Evolutionary conservation across 2,797 vertebrate genomes (phyloP).

Genomic region (Phrynocephalus guinanensis): DNA sequence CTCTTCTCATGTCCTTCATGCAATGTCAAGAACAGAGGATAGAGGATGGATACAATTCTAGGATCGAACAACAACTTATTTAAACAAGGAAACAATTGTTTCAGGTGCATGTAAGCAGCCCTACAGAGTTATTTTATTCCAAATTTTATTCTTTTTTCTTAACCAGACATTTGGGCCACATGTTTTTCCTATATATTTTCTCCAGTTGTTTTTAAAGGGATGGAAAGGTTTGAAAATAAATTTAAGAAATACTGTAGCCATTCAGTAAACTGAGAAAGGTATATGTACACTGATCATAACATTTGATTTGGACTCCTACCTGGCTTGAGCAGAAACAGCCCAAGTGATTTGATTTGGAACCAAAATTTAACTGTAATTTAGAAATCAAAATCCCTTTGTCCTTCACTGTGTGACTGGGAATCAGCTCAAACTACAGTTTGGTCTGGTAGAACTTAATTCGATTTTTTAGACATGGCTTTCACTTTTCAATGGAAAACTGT

Average conservation of each 20-base stretch:
- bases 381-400: background rate
- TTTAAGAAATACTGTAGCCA: background rate
- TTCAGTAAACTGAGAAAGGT: background rate
- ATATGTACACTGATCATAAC: background rate
- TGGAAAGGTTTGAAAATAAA: constrained; percentile 37
- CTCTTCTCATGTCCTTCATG: background rate
- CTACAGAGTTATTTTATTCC: constrained; percentile 18
- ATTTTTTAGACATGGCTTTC: background rate
- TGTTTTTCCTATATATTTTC: background rate
- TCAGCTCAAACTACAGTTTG: background rate
- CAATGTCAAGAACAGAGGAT: background rate
- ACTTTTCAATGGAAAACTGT: background rate
- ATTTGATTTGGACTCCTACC: background rate
- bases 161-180: background rate
- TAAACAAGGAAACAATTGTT: background rate
- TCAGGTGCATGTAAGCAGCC: background rate
- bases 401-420: background rate
- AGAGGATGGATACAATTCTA: background rate
- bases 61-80: background rate
- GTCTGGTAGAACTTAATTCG: too few species aligned
- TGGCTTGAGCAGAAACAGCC: background rate
- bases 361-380: background rate
- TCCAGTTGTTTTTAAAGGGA: background rate
- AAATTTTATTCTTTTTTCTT: constrained; percentile 23
- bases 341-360: background rate